Base-by-base conservation (phyloP, 2,888 invertebrate species). In the Augiades crinisus region DNA sequence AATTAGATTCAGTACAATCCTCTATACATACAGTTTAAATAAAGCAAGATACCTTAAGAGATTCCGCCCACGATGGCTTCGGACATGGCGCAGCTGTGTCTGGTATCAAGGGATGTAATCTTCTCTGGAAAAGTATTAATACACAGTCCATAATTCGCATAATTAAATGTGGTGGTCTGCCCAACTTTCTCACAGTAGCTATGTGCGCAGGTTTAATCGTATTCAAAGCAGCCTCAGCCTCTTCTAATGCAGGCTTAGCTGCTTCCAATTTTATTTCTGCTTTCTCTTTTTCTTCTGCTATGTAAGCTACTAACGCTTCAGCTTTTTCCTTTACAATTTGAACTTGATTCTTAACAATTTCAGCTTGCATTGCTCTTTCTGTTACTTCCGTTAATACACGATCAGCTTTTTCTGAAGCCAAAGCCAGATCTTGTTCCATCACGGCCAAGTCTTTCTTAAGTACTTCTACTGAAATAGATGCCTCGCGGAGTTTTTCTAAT, bases 111-210 rank as follows among this genome's bases (percentile, higher is more conserved):
- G 96, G 92, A 75, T 98, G 96, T 37, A 98, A 75, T 78, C 94
- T 95, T 57, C 97, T 92, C 89, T 98, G 98, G 75, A 99, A 99
- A 16, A 99, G 85, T 64, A 99, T 95, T 63, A 98, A 76, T 0
- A 98, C 98, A 74, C 97, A 97, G 78, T 99, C 99, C 99, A 99
- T 99, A 63, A 99, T 99, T 57, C 98, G 92, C 98, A 99, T 96
- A 69, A 99, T 99, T 6, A 99, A 90, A 87, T 98, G 98, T 0
- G 99, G 99, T 0, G 99, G 99, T 57, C 98, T 92, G 5, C 98
- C 98, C 47, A 99, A 83, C 81, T 99, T 99, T 61, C 98, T 91
- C 0, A 99, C 98, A 41, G 97, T 97, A 1, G 98, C 95, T 74
- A 99, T 99, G 73, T 99, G 98, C 3, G 98, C 97, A 31, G 98